Evolutionary conservation across 2,888 invertebrate genomes (phyloP).

Genomic region (Phortica magna): DNA sequence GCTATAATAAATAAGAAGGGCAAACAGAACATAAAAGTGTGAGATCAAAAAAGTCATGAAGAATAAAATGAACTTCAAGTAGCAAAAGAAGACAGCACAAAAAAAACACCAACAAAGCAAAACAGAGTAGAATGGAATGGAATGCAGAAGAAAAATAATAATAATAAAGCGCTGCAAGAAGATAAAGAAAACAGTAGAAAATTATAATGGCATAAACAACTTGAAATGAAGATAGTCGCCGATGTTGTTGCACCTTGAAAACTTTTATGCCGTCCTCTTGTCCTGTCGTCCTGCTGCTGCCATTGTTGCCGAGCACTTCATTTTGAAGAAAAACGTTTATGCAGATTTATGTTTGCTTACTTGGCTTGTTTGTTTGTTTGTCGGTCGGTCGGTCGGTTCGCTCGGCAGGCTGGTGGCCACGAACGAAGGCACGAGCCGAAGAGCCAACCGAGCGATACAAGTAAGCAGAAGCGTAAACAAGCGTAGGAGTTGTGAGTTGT

Average conservation of each 20-base stretch:
- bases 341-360: not conserved
- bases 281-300: not conserved
- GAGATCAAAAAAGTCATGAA: not conserved
- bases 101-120: conserved; percentile 46
- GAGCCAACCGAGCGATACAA: no score
- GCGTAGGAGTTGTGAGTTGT: no score
- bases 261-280: conserved; percentile 41
- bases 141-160: conserved; percentile 47
- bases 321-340: conserved; percentile 2
- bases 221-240: not conserved
- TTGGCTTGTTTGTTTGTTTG: no score
- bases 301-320: not conserved
- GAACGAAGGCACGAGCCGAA: no score
- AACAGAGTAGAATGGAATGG: conserved; percentile 50
- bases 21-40: not conserved
- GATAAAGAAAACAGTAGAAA: conserved; percentile 43
- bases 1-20: not conserved
- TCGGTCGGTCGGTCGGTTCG: no score
- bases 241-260: conserved; percentile 59
- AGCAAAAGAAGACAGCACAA: not conserved
- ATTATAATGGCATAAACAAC: conserved; percentile 9
- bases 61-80: not conserved
- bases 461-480: no score
- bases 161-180: conserved; percentile 2
- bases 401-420: no score